Conservation (phyloP, 2,888 invertebrate species). For the Xestia xanthographa region DNA sequence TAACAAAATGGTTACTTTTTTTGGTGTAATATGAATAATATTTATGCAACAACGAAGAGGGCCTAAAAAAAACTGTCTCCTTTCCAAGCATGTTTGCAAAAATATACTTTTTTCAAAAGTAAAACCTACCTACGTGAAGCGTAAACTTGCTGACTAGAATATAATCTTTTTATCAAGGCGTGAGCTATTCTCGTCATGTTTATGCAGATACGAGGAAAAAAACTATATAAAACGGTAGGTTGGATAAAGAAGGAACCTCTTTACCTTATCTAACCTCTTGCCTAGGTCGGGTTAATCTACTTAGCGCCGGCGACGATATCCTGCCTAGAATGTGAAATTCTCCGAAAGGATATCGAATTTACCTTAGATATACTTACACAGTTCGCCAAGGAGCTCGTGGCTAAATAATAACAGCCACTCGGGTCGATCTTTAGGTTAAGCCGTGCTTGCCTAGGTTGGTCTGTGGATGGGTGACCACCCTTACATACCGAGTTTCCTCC, state of each 20-base stretch:
- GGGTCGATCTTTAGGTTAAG: no score
- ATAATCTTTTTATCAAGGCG: neutral
- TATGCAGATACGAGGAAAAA: neutral
- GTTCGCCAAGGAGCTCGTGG: no score
- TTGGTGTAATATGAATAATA: no score
- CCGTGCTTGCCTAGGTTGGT: no score
- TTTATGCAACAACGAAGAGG: no score
- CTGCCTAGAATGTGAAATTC: slow-evolving; percentile 24
- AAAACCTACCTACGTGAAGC: neutral
- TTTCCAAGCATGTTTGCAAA: no score
- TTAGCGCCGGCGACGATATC: slow-evolving; percentile 22
- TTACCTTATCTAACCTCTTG: slow-evolving; percentile 18
- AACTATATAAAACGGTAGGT: neutral
- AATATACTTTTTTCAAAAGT: neutral
- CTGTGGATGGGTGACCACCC: no score
- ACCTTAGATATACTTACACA: no score
- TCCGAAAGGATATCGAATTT: neutral
- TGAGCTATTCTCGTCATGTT: neutral
- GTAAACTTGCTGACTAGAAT: neutral
- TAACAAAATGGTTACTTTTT: no score
- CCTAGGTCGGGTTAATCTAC: slow-evolving; percentile 16
- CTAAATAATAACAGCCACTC: no score
- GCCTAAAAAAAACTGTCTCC: no score
- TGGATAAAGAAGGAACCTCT: neutral
- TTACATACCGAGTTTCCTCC: no score